Evolutionary conservation across 2,888 invertebrate species (phyloP).

Genomic region (Boloria selene): DNA sequence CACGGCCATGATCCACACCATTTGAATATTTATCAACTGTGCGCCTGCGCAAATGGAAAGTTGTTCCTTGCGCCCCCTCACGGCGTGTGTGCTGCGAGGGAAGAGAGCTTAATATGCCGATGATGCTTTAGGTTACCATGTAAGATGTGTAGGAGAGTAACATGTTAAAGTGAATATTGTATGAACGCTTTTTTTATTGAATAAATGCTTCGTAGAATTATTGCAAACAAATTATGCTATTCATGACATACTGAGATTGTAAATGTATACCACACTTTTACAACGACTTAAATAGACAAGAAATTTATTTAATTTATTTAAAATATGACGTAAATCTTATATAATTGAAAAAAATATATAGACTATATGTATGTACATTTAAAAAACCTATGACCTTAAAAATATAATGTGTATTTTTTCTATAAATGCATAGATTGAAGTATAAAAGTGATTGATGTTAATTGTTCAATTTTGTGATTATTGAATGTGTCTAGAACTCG

Average conservation of each 20-base stretch:
- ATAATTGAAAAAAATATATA: no score
- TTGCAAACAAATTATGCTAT: not conserved
- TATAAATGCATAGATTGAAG: not conserved
- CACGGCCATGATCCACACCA: slow-evolving; percentile 80
- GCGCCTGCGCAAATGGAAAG: slow-evolving; percentile 94
- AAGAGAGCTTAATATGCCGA: slow-evolving; percentile 80
- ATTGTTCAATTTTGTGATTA: not conserved
- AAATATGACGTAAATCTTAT: no score
- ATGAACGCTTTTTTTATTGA: not conserved
- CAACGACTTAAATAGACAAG: not conserved
- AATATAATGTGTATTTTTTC: no score
- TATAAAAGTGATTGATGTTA: not conserved
- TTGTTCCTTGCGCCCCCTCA: slow-evolving; percentile 93
- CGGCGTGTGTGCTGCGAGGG: slow-evolving; percentile 86
- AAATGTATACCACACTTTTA: not conserved
- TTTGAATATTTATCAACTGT: slow-evolving; percentile 92
- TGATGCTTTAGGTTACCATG: slow-evolving; percentile 55
- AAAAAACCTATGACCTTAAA: no score
- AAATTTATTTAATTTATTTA: no score
- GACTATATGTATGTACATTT: no score
- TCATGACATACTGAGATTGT: not conserved
- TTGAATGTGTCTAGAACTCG: not conserved
- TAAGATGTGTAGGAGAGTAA: slow-evolving; percentile 23
- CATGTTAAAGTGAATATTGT: slow-evolving; percentile 26
- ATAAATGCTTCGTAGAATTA: slow-evolving; percentile 19